phyloP scores from a whole-genome alignment of 2,797 vertebrate species.

The Tenualosa thibaudeaui region DNA sequence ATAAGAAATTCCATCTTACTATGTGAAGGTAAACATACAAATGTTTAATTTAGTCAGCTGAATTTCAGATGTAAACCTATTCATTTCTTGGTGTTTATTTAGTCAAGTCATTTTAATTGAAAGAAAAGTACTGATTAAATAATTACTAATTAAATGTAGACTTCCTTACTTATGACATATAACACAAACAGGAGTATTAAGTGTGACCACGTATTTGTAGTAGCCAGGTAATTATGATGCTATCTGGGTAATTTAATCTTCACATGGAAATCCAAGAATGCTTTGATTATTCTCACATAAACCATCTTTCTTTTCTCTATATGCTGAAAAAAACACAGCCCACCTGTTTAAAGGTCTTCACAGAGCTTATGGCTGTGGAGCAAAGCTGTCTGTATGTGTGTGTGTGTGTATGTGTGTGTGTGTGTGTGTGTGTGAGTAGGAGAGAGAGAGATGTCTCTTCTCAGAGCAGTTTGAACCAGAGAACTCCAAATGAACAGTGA shows the following conservation, averaged over 20 bases:
- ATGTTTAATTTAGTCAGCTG: too few species aligned
- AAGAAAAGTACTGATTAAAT: neutral
- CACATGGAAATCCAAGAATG: neutral
- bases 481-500: conserved; percentile 51
- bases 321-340: neutral
- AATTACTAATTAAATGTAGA: neutral
- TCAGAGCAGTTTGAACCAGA: conserved; percentile 40
- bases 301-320: neutral
- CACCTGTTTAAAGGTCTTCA: neutral
- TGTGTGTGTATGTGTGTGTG: neutral
- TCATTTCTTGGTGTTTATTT: too few species aligned
- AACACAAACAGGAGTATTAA: neutral
- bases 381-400: neutral
- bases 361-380: neutral
- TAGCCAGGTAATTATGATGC: neutral
- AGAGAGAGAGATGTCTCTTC: conserved; percentile 44
- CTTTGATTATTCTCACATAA: neutral
- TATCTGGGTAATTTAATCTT: neutral
- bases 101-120: too few species aligned
- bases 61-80: too few species aligned
- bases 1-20: too few species aligned
- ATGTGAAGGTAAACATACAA: too few species aligned
- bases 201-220: neutral
- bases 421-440: neutral
- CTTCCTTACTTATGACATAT: too few species aligned